Evolutionary conservation across 2,797 vertebrate species (phyloP), one percentile per base, ranked within the genome.

Genomic region (Poliocrania exsul): DNA sequence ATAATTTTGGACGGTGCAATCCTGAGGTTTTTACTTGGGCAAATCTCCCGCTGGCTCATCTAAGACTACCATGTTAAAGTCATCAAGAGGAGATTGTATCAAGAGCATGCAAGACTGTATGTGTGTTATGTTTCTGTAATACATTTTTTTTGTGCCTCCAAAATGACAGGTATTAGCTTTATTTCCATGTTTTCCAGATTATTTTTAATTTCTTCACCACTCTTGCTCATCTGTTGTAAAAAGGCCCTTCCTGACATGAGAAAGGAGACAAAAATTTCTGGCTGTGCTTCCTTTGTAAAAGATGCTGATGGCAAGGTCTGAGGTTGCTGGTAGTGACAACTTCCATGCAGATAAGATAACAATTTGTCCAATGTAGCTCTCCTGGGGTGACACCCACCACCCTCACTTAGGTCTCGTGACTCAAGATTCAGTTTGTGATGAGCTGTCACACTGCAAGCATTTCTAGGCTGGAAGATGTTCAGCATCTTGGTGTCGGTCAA

Each of bases 1-100:
- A 92, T 78, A 44, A 61, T 91, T 95, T 86, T 92, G 93, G 92
- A 95, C 73, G n/a, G 73, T 84, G 51, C 40, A 84, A 5, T 95
- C 65, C 74, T 96, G 90, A 86, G 88, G 95, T 88, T 94, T 95
- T 84, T 16, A 20, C 40, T 96, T 84, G 83, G 92, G 33, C 87
- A 84, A 29, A 54, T 88, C 51, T 93, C 82, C 80, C 1, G 0
- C 50, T 84, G 72, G 71, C 73, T 94, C 73, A 72, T 92, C 38
- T 62, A 60, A 93, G 47, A 28, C 20, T 66, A 40, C 57, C 75
- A 84, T 82, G 90, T 88, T 94, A 82, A 96, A 95, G 70, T 93
- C 83, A 95, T 90, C 93, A 96, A 58, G 50, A 80, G 33, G 51
- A 93, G 71, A 87, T 80, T 64, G 58, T 75, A 69, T 88, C 49